Base-by-base conservation (phyloP, 2,113 vertebrate species). In the Pseudorasbora parva region DNA sequence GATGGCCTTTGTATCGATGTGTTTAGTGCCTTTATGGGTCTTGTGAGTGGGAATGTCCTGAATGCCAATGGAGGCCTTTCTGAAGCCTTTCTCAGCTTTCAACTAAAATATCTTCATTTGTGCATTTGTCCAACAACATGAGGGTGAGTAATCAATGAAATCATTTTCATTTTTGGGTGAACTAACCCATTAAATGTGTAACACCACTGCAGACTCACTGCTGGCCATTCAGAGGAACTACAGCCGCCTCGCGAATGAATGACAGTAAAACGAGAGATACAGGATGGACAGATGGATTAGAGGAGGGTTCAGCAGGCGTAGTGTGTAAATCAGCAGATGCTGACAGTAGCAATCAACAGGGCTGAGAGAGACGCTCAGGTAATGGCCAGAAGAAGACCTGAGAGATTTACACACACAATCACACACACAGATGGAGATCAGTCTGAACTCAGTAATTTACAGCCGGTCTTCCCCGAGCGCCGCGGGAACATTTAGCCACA, bases 371-470 rank as follows among this genome's bases (percentile, higher is more conserved):
- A 92, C 90, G 89, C 92, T 90, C 91, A 92, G 87, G 91, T 92
- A 93, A 93, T 92, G 91, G 91, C 89, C 90, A 89, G 87, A 90
- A 88, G 87, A 90, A 88, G 90, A 91, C 89, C 82, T 68, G 84
- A 88, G 89, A 87, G 90, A 94, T 94, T 94, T 94, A 94, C 92
- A 90, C 89, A 91, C 90, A 93, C 93, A 93, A 94, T 94, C 93
- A 93, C 88, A 90, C 85, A 87, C 45, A 81, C 71, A 49, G 85
- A 78, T 80, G 49, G 51, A 45, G 81, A 82, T 47, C 69, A 8
- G 69, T 43, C 69, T 72, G 69, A 72, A 45, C 10, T 41, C 33
- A 1, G 69, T 72, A 47, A 72, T 72, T 72, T 72, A 72, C 41
- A 12, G 12, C 41, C 6, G 69, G 69, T 72, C 69, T 72, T 72